Conservation (phyloP, 2,888 invertebrate genomes). For the Ectemnius cavifrons region DNA sequence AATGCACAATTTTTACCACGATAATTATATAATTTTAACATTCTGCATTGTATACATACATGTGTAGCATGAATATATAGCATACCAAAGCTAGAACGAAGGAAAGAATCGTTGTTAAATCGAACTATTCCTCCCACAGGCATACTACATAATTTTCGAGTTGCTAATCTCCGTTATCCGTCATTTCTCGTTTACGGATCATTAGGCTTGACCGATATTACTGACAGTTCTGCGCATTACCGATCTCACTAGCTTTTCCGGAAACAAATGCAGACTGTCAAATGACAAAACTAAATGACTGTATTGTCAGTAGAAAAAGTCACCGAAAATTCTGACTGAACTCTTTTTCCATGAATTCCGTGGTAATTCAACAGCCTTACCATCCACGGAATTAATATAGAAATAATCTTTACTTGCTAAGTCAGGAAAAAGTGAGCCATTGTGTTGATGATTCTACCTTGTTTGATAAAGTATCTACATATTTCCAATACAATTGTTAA, state of each 20-base stretch:
- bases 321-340: too few relatives aligned
- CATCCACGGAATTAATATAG: too few relatives aligned
- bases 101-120: background rate
- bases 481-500: too few relatives aligned
- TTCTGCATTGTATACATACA: background rate
- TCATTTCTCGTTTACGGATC: slow-evolving; percentile 1
- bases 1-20: background rate
- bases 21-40: slow-evolving; percentile 17
- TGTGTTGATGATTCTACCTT: too few relatives aligned
- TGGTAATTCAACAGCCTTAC: too few relatives aligned
- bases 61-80: background rate
- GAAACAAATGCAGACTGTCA: background rate
- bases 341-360: too few relatives aligned
- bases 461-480: too few relatives aligned
- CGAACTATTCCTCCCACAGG: background rate
- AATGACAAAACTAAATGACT: too few relatives aligned
- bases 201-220: slow-evolving; percentile 9
- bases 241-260: slow-evolving; percentile 1
- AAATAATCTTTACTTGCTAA: too few relatives aligned
- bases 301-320: too few relatives aligned
- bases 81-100: background rate
- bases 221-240: slow-evolving; percentile 9
- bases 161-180: slow-evolving; percentile 16
- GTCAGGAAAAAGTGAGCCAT: too few relatives aligned
- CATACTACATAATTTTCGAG: slow-evolving; percentile 28